phyloP scores from a whole-genome alignment of 2,113 vertebrate species.

The Sander lucioperca region DNA sequence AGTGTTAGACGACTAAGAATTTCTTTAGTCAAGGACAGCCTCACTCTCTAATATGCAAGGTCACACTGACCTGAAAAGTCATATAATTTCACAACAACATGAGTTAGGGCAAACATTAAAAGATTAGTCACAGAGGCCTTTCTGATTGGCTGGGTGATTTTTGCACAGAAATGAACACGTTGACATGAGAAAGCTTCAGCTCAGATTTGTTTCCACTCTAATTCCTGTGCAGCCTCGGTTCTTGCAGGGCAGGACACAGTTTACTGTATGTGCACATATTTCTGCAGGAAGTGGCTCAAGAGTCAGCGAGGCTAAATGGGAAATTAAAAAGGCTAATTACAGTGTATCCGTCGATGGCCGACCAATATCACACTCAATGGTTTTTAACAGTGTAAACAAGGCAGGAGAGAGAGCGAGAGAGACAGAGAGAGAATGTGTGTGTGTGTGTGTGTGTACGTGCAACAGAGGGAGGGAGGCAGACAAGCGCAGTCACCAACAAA shows the following conservation, averaged over 20 bases:
- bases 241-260: constrained; percentile 10
- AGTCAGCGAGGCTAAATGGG: constrained; percentile 67
- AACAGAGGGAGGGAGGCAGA: constrained; percentile 68
- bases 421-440: constrained; percentile 11
- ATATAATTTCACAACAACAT: background rate
- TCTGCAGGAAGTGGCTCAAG: constrained; percentile 46
- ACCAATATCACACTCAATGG: constrained; percentile 72
- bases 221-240: background rate
- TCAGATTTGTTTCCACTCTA: background rate
- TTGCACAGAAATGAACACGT: background rate
- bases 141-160: background rate
- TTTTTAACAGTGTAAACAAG: constrained; percentile 69
- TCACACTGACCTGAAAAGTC: constrained; percentile 20
- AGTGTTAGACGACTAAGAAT: no score
- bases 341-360: constrained; percentile 64
- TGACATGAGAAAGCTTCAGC: constrained; percentile 25
- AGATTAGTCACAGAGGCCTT: background rate
- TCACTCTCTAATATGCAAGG: background rate
- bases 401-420: constrained; percentile 21
- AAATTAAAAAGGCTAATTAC: constrained; percentile 78
- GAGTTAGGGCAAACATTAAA: constrained; percentile 16
- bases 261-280: constrained; percentile 47
- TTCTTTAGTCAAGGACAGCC: no score
- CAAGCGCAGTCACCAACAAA: constrained; percentile 76
- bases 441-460: constrained; percentile 32